Evolutionary conservation across 1,140 invertebrate genomes (phyloP).

Genomic region (Drosophila bipectinata): DNA sequence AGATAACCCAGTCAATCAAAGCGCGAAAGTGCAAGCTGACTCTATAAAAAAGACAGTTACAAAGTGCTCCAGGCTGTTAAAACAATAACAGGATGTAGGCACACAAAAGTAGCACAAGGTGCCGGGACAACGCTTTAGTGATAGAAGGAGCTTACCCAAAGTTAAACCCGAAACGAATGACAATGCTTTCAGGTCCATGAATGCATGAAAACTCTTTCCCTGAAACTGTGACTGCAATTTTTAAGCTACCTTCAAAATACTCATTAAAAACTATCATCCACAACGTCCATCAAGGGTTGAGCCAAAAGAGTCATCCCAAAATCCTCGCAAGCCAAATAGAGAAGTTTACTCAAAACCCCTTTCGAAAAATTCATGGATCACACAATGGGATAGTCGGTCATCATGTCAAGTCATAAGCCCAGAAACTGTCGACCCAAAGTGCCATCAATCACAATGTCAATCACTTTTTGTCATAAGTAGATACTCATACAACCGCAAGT

Average conservation of each 20-base stretch:
- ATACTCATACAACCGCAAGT: constrained; percentile 34
- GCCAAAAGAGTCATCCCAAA: constrained; percentile 23
- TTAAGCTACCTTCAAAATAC: no score
- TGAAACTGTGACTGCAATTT: no score
- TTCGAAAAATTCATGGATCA: constrained; percentile 29
- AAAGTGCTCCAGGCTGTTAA: neutral
- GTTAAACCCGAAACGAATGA: neutral
- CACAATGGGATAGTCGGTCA: constrained; percentile 45
- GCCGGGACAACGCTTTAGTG: neutral
- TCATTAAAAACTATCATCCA: neutral
- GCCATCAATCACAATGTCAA: constrained; percentile 79
- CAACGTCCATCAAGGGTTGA: neutral
- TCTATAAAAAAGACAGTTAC: neutral
- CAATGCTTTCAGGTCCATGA: no score
- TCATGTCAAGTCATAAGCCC: constrained; percentile 68
- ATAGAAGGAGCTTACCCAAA: neutral
- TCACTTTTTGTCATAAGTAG: constrained; percentile 76
- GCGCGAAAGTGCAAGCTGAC: neutral
- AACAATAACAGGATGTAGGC: neutral
- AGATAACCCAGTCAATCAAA: neutral
- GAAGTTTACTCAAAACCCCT: constrained; percentile 30
- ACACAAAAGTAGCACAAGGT: neutral
- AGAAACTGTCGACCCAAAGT: constrained; percentile 53
- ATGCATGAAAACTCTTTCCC: no score
- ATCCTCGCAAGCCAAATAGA: constrained; percentile 6